Evolutionary conservation across 1,140 invertebrate genomes (phyloP), one percentile per base, ranked within the genome.

Genomic region (Bombus waltoni): DNA sequence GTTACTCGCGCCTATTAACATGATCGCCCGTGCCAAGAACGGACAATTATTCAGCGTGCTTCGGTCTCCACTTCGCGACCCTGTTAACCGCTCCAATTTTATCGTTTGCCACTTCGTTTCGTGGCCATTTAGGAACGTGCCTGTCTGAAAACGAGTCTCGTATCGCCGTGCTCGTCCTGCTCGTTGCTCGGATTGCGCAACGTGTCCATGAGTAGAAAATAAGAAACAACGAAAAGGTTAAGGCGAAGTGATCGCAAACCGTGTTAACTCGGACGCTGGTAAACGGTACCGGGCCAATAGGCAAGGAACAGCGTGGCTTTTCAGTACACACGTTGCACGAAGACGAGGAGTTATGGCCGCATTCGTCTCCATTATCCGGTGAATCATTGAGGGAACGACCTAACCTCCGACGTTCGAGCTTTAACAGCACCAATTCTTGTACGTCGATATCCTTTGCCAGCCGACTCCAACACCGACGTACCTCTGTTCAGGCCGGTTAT

Each of bases 351-450:
- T 94, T 93, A 94, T 93, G 90, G 88, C 85, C 90, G 89, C 91
- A 94, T 94, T 94, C 93, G 93, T 94, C 93, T 93, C 93, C 93
- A 94, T 94, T 94, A 94, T 89, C 77, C 87, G 89, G 89, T 93
- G 92, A 93, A 93, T 93, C 92, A 93, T 93, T 91, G 93, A 89
- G 85, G 83, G 87, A 91, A 91, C 90, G 89, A 89, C 81, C 88
- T 81, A 84, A 88, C 87, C 86, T n/a, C 83, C 83, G 66, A 83
- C 89, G 83, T 83, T 79, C 83, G 66, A 87, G 77, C 86, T 86
- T 88, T 81, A 92, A 88, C 88, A 82, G 77, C 83, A 44, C 80
- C 89, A 81, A 91, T 90, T 72, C 87, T 83, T 86, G 86, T 87
- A 85, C 80, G 57, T 84, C 88, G 87, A 89, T 88, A 92, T 79